phyloP scores from a whole-genome alignment of 1,140 invertebrate genomes.

The Bombyx mandarina region DNA sequence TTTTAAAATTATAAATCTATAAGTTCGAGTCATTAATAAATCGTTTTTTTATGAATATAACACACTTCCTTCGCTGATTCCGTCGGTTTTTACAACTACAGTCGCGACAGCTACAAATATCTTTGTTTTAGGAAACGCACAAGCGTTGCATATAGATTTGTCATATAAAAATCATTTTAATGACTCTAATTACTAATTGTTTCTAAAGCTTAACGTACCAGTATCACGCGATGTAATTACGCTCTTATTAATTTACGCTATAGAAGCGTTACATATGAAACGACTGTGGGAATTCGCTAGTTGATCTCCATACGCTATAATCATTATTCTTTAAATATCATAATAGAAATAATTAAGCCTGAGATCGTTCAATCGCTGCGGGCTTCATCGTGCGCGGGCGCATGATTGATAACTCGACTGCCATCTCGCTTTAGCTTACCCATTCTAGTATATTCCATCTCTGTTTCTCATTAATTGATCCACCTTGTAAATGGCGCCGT shows the following conservation, averaged over 20 bases:
- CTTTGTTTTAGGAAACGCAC: too few relatives aligned
- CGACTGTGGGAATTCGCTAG: constrained; percentile 54
- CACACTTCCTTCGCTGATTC: background rate
- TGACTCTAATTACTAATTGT: too few relatives aligned
- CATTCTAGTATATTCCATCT: constrained; percentile 18
- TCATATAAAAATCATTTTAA: too few relatives aligned
- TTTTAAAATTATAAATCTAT: background rate
- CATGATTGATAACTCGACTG: constrained; percentile 58
- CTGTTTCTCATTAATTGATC: constrained; percentile 57
- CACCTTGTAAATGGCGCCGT: constrained; percentile 53
- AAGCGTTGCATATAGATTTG: too few relatives aligned
- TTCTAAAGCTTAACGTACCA: too few relatives aligned
- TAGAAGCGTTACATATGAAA: constrained; percentile 24
- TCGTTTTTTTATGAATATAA: background rate
- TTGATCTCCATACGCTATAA: constrained; percentile 31
- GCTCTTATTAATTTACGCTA: constrained; percentile 24
- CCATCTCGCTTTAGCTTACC: constrained; percentile 23
- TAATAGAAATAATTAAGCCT: constrained; percentile 68
- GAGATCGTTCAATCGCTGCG: constrained; percentile 52
- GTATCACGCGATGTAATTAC: too few relatives aligned
- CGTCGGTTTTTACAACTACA: too few relatives aligned
- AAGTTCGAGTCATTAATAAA: background rate
- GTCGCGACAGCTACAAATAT: too few relatives aligned
- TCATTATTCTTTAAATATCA: constrained; percentile 65
- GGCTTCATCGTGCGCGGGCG: constrained; percentile 50